A percentile compares a stretch with the other conserved stretches of the same genome.
These are phyloP conservation scores for Protula sp. DNA, from an alignment of 2,888 invertebrate species.

Conservation along the genomic window DNA sequence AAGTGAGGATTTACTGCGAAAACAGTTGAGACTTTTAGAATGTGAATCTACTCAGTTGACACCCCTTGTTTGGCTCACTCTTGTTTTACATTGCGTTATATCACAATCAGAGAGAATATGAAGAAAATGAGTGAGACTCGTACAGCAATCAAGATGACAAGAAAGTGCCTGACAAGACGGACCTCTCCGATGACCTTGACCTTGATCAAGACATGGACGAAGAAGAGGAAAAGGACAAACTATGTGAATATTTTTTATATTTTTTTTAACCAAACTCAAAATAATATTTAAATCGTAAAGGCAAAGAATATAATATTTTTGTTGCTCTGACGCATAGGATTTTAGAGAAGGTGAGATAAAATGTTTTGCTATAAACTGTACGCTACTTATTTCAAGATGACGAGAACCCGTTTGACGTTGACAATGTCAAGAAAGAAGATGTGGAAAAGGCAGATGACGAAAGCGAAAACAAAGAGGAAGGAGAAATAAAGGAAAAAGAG, in stretches of 20 bases:
- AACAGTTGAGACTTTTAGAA: no score
- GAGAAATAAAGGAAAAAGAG: constrained; percentile 24
- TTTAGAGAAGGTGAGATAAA: neutral
- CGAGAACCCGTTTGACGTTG: constrained; percentile 17
- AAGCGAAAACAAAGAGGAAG: constrained; percentile 12
- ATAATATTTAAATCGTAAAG: no score
- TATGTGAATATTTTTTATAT: no score
- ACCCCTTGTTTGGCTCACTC: no score
- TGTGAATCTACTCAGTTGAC: no score
- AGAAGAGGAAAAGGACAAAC: constrained; percentile 26
- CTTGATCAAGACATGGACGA: constrained; percentile 60
- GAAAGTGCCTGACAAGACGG: constrained; percentile 74
- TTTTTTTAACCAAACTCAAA: no score
- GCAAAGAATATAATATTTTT: neutral
- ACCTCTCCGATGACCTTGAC: constrained; percentile 80
- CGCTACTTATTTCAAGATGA: no score
- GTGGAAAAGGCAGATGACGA: constrained; percentile 21
- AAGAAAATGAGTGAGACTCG: constrained; percentile 44
- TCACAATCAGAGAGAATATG: constrained; percentile 34
- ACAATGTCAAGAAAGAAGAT: constrained; percentile 22
- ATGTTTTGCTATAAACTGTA: no score
- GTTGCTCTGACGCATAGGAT: neutral
- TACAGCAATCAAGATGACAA: constrained; percentile 33
- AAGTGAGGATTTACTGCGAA: no score
- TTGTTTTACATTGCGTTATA: no score